A percentile compares a stretch with the other conserved stretches of the same genome.
Conservation (phyloP, 2,797 vertebrate genomes). For the Sebastes taczanowskii region DNA sequence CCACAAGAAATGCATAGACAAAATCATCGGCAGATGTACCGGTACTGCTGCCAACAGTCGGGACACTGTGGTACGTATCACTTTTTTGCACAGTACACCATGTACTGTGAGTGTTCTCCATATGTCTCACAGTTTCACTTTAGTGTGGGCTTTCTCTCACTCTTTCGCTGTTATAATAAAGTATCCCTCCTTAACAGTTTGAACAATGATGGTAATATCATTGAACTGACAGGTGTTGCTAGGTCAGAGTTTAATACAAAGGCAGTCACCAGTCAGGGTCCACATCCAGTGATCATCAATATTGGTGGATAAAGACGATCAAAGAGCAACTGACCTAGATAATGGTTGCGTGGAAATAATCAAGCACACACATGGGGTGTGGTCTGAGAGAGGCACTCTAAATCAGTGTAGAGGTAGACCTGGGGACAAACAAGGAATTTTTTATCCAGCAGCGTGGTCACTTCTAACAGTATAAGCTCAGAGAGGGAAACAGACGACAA, state of each 20-base stretch:
- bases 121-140: conserved; percentile 15
- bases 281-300: conserved; percentile 21
- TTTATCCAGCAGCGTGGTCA: neutral
- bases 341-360: conserved; percentile 15
- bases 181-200: neutral
- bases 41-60: conserved; percentile 98
- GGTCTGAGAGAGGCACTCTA: conserved; percentile 9
- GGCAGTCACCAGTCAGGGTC: neutral
- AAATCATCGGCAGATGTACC: conserved; percentile 98
- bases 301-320: conserved; percentile 15
- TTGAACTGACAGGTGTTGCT: neutral
- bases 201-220: neutral
- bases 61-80: conserved; percentile 86
- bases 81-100: conserved; percentile 16
- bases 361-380: conserved; percentile 17
- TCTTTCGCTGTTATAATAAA: neutral
- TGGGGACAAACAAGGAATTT: neutral
- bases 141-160: conserved; percentile 8
- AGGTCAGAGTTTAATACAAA: conserved; percentile 13
- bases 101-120: conserved; percentile 16
- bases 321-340: conserved; percentile 33
- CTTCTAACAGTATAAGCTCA: neutral
- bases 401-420: neutral
- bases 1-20: conserved; percentile 99
- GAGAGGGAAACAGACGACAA: neutral